Conservation (phyloP, 2,113 vertebrate genomes). For the Hemiscyllium ocellatum region DNA sequence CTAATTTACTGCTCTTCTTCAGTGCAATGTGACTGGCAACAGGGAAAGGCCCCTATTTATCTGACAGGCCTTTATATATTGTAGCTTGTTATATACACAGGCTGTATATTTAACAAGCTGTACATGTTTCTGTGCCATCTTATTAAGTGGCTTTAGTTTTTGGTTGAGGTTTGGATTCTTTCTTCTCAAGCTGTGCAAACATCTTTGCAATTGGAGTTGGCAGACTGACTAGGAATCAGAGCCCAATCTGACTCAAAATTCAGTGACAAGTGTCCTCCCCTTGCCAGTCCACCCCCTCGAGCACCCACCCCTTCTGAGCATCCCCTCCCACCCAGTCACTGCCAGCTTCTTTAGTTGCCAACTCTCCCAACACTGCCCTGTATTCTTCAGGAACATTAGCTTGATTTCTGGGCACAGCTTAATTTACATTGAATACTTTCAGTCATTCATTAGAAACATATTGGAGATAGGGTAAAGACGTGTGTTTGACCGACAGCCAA, state of each 20-base stretch:
- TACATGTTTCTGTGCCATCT: not conserved
- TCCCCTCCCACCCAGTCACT: not conserved
- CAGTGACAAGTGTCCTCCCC: not conserved
- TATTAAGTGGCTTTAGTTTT: not conserved
- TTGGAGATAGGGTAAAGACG: not conserved
- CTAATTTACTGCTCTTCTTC: not conserved
- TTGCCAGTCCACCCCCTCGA: not conserved
- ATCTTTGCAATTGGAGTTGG: not conserved
- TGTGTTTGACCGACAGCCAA: no score
- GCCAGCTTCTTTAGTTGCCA: not conserved
- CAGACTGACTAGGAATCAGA: not conserved
- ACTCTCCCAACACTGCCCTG: not conserved
- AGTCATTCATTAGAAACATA: not conserved
- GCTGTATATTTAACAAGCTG: not conserved
- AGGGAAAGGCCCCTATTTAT: not conserved
- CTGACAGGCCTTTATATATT: not conserved
- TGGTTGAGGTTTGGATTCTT: not conserved
- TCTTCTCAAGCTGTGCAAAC: not conserved
- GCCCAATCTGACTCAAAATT: not conserved
- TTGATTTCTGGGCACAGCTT: not conserved
- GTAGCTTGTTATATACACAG: not conserved
- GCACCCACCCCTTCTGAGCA: not conserved
- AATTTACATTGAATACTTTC: not conserved
- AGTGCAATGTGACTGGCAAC: not conserved
- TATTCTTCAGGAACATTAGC: not conserved